These are phyloP conservation scores for Vanessa tameamea DNA, from an alignment of 1,140 invertebrate species.

Conservation along the genomic window DNA sequence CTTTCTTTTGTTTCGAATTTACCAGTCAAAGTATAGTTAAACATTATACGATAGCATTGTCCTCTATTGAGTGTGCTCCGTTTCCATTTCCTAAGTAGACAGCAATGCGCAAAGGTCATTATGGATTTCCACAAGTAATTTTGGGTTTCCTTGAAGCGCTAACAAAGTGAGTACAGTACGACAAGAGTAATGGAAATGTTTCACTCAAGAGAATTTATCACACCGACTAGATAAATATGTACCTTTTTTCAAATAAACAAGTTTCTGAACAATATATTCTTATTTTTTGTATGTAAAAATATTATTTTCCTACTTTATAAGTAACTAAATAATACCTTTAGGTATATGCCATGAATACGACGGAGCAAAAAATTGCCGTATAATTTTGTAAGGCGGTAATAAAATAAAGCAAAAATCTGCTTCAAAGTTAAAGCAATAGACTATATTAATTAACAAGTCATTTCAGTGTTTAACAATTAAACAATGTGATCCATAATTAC, in stretches of 20 bases:
- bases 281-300: too few species aligned
- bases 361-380: neutral
- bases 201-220: slow-evolving; percentile 22
- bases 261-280: too few species aligned
- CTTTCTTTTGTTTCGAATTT: too few species aligned
- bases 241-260: neutral
- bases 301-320: too few species aligned
- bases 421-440: slow-evolving; percentile 8
- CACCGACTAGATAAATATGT: slow-evolving; percentile 1
- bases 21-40: slow-evolving; percentile 12
- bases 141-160: slow-evolving; percentile 33
- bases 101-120: slow-evolving; percentile 57
- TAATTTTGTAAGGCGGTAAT: slow-evolving; percentile 11
- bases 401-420: neutral
- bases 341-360: neutral
- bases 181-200: slow-evolving; percentile 30
- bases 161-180: slow-evolving; percentile 27
- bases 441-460: slow-evolving; percentile 14
- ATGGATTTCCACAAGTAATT: slow-evolving; percentile 51
- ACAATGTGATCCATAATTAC: slow-evolving; percentile 33
- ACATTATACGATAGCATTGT: slow-evolving; percentile 22
- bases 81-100: slow-evolving; percentile 50
- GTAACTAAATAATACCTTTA: neutral
- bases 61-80: slow-evolving; percentile 42
- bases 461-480: slow-evolving; percentile 17